These are phyloP conservation scores for Oncorhynchus kisutch DNA, from an alignment of 2,113 vertebrate species.

Conservation along the genomic window DNA sequence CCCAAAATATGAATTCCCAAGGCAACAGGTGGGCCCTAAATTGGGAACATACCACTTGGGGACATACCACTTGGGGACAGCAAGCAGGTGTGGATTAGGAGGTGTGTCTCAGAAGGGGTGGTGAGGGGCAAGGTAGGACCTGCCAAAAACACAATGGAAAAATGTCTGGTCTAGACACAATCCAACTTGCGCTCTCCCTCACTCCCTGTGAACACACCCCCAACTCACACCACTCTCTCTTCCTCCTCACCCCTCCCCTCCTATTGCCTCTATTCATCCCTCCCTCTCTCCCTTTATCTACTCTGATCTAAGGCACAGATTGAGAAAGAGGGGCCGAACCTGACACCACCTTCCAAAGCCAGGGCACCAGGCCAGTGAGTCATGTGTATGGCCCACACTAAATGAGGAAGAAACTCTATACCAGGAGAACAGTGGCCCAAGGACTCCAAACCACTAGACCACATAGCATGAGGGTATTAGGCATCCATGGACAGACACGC, in stretches of 20 bases:
- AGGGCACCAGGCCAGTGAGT: slow-evolving; percentile 45
- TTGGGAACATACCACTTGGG: slow-evolving; percentile 52
- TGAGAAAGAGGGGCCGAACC: slow-evolving; percentile 47
- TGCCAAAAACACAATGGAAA: slow-evolving; percentile 43
- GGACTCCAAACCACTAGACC: neutral
- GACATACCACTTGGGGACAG: slow-evolving; percentile 2
- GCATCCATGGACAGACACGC: neutral
- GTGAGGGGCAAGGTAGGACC: slow-evolving; percentile 2
- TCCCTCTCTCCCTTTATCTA: slow-evolving; percentile 2
- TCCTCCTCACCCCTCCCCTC: slow-evolving; percentile 10
- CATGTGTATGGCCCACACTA: slow-evolving; percentile 57
- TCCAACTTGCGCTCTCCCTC: slow-evolving; percentile 11
- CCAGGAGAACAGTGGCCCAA: slow-evolving; percentile 39
- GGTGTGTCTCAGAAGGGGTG: slow-evolving; percentile 5
- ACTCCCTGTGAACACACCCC: slow-evolving; percentile 27
- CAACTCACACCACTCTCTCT: slow-evolving; percentile 34
- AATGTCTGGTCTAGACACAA: slow-evolving; percentile 26
- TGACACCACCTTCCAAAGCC: slow-evolving; percentile 55
- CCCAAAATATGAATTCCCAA: slow-evolving; percentile 52
- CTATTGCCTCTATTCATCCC: slow-evolving; percentile 27
- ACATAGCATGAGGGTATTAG: neutral
- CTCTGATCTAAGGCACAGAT: slow-evolving; percentile 12
- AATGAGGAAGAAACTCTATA: slow-evolving; percentile 67
- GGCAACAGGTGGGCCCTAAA: slow-evolving; percentile 72
- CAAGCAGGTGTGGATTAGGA: neutral